phyloP scores from a whole-genome alignment of 2,797 vertebrate genomes.

The Eulemur albifrons region DNA sequence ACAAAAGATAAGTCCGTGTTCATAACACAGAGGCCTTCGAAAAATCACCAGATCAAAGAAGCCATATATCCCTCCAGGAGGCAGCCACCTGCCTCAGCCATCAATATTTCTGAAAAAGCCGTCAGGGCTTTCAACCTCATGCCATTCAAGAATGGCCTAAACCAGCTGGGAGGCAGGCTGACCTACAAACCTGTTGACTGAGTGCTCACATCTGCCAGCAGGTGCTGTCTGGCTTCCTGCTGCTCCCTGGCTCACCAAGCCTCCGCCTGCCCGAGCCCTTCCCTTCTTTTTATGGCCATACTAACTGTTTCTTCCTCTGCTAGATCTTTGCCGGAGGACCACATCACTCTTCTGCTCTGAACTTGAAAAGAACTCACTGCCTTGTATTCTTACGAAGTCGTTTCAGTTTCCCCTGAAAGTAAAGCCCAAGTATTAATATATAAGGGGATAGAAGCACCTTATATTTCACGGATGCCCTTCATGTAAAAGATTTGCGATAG shows the following conservation, averaged over 20 bases:
- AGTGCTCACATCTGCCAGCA: background rate
- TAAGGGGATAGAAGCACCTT: background rate
- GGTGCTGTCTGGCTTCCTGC: slow-evolving; percentile 5
- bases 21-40: slow-evolving; percentile 49
- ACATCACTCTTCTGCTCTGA: background rate
- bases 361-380: background rate
- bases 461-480: background rate
- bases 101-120: background rate
- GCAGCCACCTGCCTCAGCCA: background rate
- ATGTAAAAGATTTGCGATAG: background rate
- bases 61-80: background rate
- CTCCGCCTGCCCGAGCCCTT: background rate
- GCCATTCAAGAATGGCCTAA: background rate
- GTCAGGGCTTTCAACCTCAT: background rate
- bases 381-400: background rate
- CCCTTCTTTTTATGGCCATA: background rate
- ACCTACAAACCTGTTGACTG: background rate
- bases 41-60: slow-evolving; percentile 62
- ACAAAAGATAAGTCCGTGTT: slow-evolving; percentile 51
- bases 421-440: background rate
- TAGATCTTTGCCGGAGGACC: background rate
- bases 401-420: slow-evolving; percentile 6
- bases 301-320: background rate
- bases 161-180: background rate
- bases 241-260: background rate